These are phyloP conservation scores for Smittia aterrima DNA, from an alignment of 2,888 invertebrate species.

Conservation along the genomic window DNA sequence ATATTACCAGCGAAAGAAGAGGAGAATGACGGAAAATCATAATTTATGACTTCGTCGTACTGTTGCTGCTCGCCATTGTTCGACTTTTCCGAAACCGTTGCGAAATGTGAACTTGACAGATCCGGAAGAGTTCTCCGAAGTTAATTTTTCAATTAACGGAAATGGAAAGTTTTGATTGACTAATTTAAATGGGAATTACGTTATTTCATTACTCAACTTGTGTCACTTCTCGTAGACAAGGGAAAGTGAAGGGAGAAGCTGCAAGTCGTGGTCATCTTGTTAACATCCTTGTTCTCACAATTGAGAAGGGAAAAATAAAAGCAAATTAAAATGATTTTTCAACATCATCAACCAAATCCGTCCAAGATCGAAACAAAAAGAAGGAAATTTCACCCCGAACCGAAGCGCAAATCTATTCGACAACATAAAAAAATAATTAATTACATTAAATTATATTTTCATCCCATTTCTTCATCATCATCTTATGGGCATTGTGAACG, in stretches of 20 bases:
- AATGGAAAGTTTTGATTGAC: neutral
- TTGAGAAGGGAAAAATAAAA: neutral
- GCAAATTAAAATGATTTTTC: constrained; percentile 27
- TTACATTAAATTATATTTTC: constrained; percentile 31
- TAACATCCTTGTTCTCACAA: neutral
- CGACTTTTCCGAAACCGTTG: neutral
- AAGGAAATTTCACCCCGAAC: neutral
- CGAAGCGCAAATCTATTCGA: constrained; percentile 24
- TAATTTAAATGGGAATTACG: neutral
- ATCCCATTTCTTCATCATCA: constrained; percentile 12
- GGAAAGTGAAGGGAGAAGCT: neutral
- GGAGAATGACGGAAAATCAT: neutral
- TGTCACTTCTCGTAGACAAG: too few species aligned
- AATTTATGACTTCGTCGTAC: constrained; percentile 22
- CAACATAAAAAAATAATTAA: constrained; percentile 35
- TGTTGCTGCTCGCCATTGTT: constrained; percentile 15
- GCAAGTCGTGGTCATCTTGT: constrained; percentile 10
- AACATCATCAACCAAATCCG: constrained; percentile 19
- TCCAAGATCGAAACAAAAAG: neutral
- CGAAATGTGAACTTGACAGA: constrained; percentile 9
- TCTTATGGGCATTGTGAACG: neutral
- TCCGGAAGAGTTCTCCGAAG: neutral
- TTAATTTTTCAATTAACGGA: neutral
- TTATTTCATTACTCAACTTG: too few species aligned
- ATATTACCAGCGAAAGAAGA: neutral